Base-by-base conservation (phyloP, 2,113 vertebrate species). In the Lepisosteus oculatus region DNA sequence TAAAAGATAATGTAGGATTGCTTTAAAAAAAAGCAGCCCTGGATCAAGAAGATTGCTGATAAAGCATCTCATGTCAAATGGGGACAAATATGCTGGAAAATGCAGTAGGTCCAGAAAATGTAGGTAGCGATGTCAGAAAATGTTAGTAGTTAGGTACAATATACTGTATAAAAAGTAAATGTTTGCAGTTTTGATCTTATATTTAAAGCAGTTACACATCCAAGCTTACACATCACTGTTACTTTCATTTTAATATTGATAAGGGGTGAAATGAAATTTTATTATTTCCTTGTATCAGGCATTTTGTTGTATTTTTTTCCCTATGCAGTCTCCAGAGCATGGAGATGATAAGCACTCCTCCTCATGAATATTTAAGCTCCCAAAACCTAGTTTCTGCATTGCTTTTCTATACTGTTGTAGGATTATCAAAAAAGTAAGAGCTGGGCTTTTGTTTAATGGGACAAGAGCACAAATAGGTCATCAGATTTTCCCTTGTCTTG, bases 1-100 rank as follows among this genome's bases (percentile, higher is more conserved):
- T 69, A 59, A 47, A 29, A 41, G 65, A 54, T 59, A 29, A 42
- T 67, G 67, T 41, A 54, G 43, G 61, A 43, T 68, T n/a, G 15
- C 43, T 77, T 44, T 76, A 68, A 68, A 51, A 61, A 29, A 29
- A 29, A 29, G 9, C 69, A 69, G n/a, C 65, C 12, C 69, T 65
- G 43, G 57, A 73, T 67, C 72, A 73, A 68, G 67, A 68, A 51
- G 65, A 73, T 68, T 42, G 47, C 65, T 15, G 56, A 62, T 73
- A 67, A 61, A 56, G 47, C 47, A 29, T 29, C 47, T 51, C 9
- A 5, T 51, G 47, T 51, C 47, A 51, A 51, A 51, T 9, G 9
- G n/a, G 13, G 15, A 56, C 43, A 54, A 67, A 59, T 17, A 59
- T 43, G 41, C 55, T 51, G 57, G 13, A 51, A 41, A 54, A 73